phyloP scores from a whole-genome alignment of 2,113 vertebrate genomes.

The Myrmecobius fasciatus region DNA sequence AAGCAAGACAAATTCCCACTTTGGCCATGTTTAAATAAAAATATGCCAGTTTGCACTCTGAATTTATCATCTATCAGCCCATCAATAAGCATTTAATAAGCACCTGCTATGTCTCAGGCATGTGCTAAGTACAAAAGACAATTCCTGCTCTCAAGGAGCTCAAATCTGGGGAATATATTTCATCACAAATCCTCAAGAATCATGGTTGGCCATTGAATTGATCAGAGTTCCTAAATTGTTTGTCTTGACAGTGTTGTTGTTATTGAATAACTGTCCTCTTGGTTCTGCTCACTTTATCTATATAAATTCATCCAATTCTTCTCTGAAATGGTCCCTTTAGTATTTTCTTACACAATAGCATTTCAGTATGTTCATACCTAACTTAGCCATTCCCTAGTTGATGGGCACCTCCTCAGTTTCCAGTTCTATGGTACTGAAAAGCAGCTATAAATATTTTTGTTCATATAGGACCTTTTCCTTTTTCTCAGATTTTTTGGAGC shows the following conservation, averaged over 20 bases:
- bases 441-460: neutral
- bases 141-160: neutral
- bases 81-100: neutral
- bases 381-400: neutral
- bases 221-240: neutral
- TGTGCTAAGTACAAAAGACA: neutral
- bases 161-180: neutral
- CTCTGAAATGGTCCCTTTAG: neutral
- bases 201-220: neutral
- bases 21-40: neutral
- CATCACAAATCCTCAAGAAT: neutral
- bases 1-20: neutral
- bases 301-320: neutral
- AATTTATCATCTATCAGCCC: neutral
- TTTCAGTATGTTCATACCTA: neutral
- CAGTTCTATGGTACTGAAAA: neutral
- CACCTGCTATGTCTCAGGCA: neutral
- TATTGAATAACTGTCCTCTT: neutral
- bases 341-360: neutral
- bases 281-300: neutral
- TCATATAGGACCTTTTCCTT: neutral
- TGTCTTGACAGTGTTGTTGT: neutral
- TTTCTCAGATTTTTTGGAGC: neutral
- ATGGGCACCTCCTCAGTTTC: neutral
- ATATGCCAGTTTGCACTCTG: neutral